Conservation (phyloP, 2,888 invertebrate genomes). For the Amphipoea oculea region DNA sequence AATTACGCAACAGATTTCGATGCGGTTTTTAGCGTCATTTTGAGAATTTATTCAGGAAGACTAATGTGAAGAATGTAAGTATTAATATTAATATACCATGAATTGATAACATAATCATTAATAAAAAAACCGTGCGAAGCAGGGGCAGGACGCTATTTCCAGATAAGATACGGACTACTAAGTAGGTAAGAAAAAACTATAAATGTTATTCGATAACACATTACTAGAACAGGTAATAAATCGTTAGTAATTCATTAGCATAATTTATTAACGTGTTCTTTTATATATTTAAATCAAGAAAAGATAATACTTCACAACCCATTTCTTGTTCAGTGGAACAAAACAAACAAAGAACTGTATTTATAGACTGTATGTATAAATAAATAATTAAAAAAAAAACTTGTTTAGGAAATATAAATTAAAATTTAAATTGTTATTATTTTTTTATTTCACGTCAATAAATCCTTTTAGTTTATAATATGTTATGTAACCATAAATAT, state of each 20-base stretch:
- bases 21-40: neutral
- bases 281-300: neutral
- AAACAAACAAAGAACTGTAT: neutral
- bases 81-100: no score
- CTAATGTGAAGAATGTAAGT: no score
- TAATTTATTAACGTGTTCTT: constrained; percentile 11
- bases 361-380: neutral
- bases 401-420: no score
- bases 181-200: neutral
- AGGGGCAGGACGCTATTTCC: neutral
- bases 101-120: no score
- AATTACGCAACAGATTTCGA: no score
- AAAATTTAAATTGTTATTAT: no score
- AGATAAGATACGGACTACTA: neutral
- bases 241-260: neutral
- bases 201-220: neutral
- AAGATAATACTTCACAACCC: neutral
- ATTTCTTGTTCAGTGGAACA: neutral
- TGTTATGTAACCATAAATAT: neutral
- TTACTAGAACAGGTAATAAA: neutral
- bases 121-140: neutral
- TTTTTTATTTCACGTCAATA: no score
- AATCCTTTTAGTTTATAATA: no score
- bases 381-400: neutral
- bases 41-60: neutral